Base-by-base conservation (phyloP, 2,888 invertebrate genomes). In the Hypomecis atomaria region DNA sequence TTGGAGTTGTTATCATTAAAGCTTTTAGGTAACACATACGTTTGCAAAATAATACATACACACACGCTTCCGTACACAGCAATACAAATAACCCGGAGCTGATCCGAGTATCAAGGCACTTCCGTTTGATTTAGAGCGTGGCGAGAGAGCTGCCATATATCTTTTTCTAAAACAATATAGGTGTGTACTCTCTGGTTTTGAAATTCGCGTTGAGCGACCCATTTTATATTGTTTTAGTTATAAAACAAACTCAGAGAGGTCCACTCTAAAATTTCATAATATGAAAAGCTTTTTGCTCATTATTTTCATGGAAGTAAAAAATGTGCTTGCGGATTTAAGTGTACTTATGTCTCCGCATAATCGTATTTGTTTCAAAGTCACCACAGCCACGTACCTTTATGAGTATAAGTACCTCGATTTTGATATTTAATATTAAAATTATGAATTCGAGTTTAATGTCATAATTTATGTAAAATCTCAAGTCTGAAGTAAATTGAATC, bases 111-210 rank as follows among this genome's bases (percentile, higher is more conserved):
- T 61, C 45, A 42, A 61, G 55, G 53, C 57, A 65, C 64, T 69
- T 64, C 63, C 62, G 61, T 65, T 62, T 67, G 63, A 69, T 66
- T 59, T 66, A 59, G 62, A 44, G 62, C 57, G 65, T 60, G 60
- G 60, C 40, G 60, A 65, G 59, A 62, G 61, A 42, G 52, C 50
- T 37, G 3, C 13, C 37, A 64, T 56, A 59, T 56, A 64, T 64
- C 36, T 50, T 60, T 50, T 50, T 60, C 56, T 33, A 65, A 64
- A 69, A 66, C 62, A 64, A 66, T 66, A 56, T 44, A 48, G 9
- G 37, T 13, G 42, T 58, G 11, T 49, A 42, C 49, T 37, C 37
- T n/a, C 33, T 5, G 23, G 45, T 23, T 60, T 53, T 55, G 33
- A 55, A 48, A 61, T 61, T 43, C 13, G 38, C 13, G 48, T 4